These are phyloP conservation scores for Sander lucioperca DNA, from an alignment of 2,113 vertebrate species.

Conservation along the genomic window DNA sequence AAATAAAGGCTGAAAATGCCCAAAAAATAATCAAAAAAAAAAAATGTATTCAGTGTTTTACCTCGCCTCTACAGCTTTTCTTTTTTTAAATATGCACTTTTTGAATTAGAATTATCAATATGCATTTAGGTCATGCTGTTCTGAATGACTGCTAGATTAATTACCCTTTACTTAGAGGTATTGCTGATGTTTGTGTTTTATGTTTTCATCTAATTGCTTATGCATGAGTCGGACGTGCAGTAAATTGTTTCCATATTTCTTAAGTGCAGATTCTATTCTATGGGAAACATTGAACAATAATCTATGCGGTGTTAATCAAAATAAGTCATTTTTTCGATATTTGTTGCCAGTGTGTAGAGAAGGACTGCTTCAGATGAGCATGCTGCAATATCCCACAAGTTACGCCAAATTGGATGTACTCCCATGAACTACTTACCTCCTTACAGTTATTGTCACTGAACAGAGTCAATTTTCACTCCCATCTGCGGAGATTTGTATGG, in stretches of 20 bases:
- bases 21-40: too few species aligned
- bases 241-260: slow-evolving; percentile 62
- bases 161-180: slow-evolving; percentile 31
- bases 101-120: slow-evolving; percentile 38
- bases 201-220: slow-evolving; percentile 49
- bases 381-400: slow-evolving; percentile 24
- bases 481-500: slow-evolving; percentile 56
- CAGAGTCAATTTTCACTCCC: slow-evolving; percentile 54
- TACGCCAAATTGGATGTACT: slow-evolving; percentile 57
- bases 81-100: slow-evolving; percentile 19
- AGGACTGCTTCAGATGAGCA: slow-evolving; percentile 3
- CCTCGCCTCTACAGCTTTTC: not conserved
- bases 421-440: slow-evolving; percentile 62
- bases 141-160: slow-evolving; percentile 56
- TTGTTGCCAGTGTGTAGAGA: slow-evolving; percentile 15
- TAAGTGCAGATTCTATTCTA: slow-evolving; percentile 35
- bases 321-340: slow-evolving; percentile 41
- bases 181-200: slow-evolving; percentile 60
- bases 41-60: slow-evolving; percentile 9
- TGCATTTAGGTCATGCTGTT: slow-evolving; percentile 28
- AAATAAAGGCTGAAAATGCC: too few species aligned
- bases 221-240: slow-evolving; percentile 55
- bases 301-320: slow-evolving; percentile 57
- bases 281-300: slow-evolving; percentile 35
- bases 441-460: slow-evolving; percentile 65